These are phyloP conservation scores for Drosophila ambigua DNA, from an alignment of 1,140 invertebrate species.

Conservation along the genomic window DNA sequence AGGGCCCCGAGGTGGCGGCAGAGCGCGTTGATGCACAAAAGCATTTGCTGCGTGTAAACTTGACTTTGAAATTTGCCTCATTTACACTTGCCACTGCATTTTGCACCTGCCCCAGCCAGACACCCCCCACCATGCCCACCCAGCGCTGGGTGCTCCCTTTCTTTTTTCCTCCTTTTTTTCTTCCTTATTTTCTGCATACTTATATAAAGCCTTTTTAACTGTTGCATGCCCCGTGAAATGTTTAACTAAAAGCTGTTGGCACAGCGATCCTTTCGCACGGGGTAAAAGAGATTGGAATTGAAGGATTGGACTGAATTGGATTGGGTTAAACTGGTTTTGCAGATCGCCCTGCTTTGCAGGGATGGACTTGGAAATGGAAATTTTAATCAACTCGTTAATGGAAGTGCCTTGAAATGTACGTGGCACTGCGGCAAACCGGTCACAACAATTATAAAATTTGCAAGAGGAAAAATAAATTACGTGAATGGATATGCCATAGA, in stretches of 20 bases:
- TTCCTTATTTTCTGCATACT: constrained; percentile 3
- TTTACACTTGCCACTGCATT: constrained; percentile 67
- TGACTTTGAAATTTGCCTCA: constrained; percentile 81
- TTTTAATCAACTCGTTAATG: constrained; percentile 68
- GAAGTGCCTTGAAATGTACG: constrained; percentile 9
- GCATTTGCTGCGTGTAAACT: constrained; percentile 79
- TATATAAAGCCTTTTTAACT: constrained; percentile 45
- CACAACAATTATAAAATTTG: constrained; percentile 6
- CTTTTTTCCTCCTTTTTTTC: constrained; percentile 4
- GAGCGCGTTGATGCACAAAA: constrained; percentile 65
- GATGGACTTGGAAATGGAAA: constrained; percentile 34
- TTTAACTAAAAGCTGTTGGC: background rate
- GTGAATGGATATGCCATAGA: background rate
- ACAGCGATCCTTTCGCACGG: too few species aligned
- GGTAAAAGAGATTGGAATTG: constrained; percentile 13
- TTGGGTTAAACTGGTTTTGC: constrained; percentile 45
- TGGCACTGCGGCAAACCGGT: constrained; percentile 19
- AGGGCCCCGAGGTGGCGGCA: background rate
- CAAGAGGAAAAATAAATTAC: constrained; percentile 3
- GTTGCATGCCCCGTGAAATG: constrained; percentile 49
- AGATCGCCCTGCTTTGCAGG: too few species aligned
- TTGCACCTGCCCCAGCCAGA: constrained; percentile 43
- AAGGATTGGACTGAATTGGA: background rate
- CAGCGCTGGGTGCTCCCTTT: background rate
- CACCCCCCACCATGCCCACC: background rate